These are phyloP conservation scores for Bombylius discolor DNA, from an alignment of 2,888 invertebrate genomes.

Conservation along the genomic window DNA sequence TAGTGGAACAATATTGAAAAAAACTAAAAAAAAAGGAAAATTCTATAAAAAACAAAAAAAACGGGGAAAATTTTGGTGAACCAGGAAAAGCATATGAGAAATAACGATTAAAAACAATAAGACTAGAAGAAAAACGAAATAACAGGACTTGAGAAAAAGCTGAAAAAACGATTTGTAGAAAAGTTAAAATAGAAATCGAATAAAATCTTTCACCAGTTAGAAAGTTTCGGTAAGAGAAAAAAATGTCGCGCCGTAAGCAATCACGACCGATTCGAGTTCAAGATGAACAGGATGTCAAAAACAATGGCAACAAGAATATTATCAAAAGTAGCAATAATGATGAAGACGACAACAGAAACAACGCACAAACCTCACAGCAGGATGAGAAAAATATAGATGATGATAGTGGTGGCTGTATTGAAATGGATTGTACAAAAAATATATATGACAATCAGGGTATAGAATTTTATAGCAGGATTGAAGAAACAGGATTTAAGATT, in stretches of 20 bases:
- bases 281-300: not conserved
- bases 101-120: not conserved
- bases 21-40: not conserved
- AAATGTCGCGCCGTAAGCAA: conserved; percentile 2
- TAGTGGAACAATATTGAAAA: not conserved
- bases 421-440: too few relatives aligned
- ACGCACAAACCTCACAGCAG: not conserved
- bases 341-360: not conserved
- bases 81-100: not conserved
- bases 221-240: not conserved
- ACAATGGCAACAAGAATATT: not conserved
- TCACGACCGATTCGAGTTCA: conserved; percentile 2
- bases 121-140: not conserved
- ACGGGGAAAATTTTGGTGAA: too few relatives aligned
- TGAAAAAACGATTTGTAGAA: too few relatives aligned
- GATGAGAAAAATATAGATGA: not conserved
- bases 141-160: too few relatives aligned
- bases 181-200: too few relatives aligned
- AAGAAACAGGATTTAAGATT: not conserved
- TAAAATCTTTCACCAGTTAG: too few relatives aligned
- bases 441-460: too few relatives aligned
- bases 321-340: too few relatives aligned
- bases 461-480: not conserved
- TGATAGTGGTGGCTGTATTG: not conserved
- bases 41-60: too few relatives aligned